Conservation (phyloP, 2,797 vertebrate species). For the Vireo griseus region DNA sequence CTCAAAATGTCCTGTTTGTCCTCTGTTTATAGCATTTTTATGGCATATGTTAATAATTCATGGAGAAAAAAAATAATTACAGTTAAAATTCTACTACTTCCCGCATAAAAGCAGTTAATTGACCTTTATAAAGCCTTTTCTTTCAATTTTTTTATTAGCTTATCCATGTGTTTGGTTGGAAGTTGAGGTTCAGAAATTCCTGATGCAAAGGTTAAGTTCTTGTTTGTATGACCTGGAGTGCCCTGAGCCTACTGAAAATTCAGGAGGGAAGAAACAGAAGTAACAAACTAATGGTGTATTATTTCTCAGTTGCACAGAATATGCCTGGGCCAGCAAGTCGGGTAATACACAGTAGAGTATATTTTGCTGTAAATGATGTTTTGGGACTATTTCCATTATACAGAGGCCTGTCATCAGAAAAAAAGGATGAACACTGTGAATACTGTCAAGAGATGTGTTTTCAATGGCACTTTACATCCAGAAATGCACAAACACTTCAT, state of each 20-base stretch:
- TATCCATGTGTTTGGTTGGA: not conserved
- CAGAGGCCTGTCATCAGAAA: not conserved
- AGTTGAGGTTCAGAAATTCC: not conserved
- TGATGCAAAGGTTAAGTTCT: not conserved
- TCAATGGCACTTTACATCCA: not conserved
- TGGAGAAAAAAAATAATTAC: not conserved
- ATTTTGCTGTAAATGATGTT: not conserved
- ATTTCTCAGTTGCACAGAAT: not conserved
- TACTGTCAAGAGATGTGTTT: not conserved
- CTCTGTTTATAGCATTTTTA: not conserved
- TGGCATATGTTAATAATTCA: conserved; percentile 38
- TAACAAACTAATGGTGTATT: not conserved
- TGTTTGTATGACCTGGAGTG: not conserved
- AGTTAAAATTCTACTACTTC: conserved; percentile 44
- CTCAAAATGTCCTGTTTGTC: not conserved
- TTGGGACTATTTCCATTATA: not conserved
- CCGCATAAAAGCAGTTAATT: conserved; percentile 7
- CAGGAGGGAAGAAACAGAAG: not conserved
- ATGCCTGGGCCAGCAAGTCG: not conserved
- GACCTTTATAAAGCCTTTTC: not conserved
- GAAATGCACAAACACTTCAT: not conserved
- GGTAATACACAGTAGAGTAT: not conserved
- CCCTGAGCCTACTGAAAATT: not conserved
- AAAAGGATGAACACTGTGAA: not conserved
- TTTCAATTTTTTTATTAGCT: not conserved